Evolutionary conservation across 2,113 vertebrate species (phyloP).

Genomic region (Pagrus major): DNA sequence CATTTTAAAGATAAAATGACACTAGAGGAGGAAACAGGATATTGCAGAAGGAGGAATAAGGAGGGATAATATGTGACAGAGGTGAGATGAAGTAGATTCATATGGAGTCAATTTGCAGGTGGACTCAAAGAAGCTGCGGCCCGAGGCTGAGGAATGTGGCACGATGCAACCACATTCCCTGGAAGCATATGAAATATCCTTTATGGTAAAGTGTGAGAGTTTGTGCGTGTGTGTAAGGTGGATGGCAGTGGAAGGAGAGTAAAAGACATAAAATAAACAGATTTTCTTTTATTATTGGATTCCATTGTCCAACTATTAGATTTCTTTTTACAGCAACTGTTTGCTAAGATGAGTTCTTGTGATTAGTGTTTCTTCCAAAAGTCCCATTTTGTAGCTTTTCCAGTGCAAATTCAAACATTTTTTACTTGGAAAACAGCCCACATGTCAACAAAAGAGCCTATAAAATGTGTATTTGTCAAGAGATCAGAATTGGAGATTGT

Average conservation of each 20-base stretch:
- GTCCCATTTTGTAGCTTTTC: neutral
- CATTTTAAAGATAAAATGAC: too few relatives aligned
- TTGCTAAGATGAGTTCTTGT: neutral
- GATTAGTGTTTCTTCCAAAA: neutral
- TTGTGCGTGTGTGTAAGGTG: neutral
- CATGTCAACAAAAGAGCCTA: neutral
- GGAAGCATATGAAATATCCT: slow-evolving; percentile 33
- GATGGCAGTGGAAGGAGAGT: neutral
- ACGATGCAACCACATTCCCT: slow-evolving; percentile 74
- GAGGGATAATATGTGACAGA: neutral
- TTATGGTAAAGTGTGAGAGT: neutral
- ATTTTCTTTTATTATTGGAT: neutral
- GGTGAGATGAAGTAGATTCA: slow-evolving; percentile 32
- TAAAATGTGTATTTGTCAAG: neutral
- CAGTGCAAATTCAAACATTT: neutral
- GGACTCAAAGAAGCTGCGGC: slow-evolving; percentile 63
- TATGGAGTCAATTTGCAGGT: slow-evolving; percentile 73
- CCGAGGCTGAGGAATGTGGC: slow-evolving; percentile 79
- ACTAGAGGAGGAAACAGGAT: neutral
- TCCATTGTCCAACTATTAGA: neutral
- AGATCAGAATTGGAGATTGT: neutral
- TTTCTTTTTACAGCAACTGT: neutral
- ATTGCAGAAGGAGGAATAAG: neutral
- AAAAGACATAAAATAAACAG: neutral
- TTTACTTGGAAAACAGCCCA: neutral